These are phyloP conservation scores for Phymorhynchus buccinoides DNA, from an alignment of 1,140 invertebrate species.

Conservation along the genomic window DNA sequence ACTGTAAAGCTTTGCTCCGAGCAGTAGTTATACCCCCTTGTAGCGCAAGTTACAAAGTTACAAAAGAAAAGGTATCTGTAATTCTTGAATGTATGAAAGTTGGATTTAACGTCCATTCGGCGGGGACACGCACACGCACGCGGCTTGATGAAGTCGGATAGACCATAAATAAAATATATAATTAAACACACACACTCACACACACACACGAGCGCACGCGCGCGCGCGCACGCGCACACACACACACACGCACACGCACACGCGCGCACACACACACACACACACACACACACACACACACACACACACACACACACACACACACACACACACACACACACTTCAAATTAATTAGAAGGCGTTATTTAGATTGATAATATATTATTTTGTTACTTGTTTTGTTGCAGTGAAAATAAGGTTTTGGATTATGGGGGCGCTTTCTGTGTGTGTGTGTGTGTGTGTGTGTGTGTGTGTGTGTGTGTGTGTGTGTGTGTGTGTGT, in stretches of 20 bases:
- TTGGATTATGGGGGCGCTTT: not conserved
- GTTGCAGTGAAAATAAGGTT: too few species aligned
- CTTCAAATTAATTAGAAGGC: too few species aligned
- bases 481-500: not conserved
- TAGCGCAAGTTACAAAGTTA: too few species aligned
- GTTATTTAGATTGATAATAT: too few species aligned
- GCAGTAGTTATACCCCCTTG: too few species aligned
- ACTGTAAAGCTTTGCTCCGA: too few species aligned
- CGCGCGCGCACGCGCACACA: constrained; percentile 11
- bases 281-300: not conserved
- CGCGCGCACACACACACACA: constrained; percentile 9
- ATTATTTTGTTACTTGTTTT: too few species aligned
- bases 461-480: not conserved
- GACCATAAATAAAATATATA: not conserved
- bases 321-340: too few species aligned
- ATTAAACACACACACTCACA: not conserved
- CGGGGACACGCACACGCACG: not conserved
- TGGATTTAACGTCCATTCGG: not conserved
- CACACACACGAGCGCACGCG: not conserved
- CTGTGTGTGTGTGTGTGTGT: not conserved
- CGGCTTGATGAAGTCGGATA: not conserved
- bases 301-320: too few species aligned
- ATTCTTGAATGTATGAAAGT: too few species aligned
- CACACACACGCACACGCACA: constrained; percentile 17
- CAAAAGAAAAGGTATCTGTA: too few species aligned